Base-by-base conservation (phyloP, 1,140 invertebrate species). In the Drosophila ironensis region DNA sequence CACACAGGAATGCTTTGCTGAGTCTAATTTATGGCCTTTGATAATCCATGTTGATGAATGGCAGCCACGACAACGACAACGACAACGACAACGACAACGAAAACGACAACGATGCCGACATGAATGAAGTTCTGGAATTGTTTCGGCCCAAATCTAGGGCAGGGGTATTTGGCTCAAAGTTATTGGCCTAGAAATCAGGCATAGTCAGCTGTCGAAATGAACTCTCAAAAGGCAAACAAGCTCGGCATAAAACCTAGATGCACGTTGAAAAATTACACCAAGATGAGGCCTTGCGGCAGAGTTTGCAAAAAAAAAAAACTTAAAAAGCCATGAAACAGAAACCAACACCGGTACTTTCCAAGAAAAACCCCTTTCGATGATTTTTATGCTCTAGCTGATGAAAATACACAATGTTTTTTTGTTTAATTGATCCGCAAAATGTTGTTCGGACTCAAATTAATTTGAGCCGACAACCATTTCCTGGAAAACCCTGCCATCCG, bases 11-110 rank as follows among this genome's bases (percentile, higher is more conserved):
- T 53, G 46, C 46, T 33, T 25, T 19, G 44, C 77, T 60, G 75
- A 59, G 47, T 63, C 74, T 78, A 84, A 84, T 84, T 84, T 84
- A 84, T 84, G 76, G 80, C 74, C 52, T 56, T 63, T 78, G 73
- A 54, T 82, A 82, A 82, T 86, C 78, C 70, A 57, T 52, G 69
- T 78, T 84, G 80, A 84, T 84, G 78, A 84, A 84, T 86, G 73
- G 78, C 70, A 35, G 9, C 27, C 38, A 47, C n/a, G 30, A 16
- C 27, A 35, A 44, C 28, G 45, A 37, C 46, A 37, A 20, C 46
- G 28, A 53, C 63, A 33, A 54, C 45, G 48, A 20, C 46, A 22
- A 53, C 63, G 37, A 54, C 45, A 47, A 47, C n/a, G 30, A 16
- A 22, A 35, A 44, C 28, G 45, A 37, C 46, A 37, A 20, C 46